phyloP scores from a whole-genome alignment of 2,113 vertebrate species.

The Lasiurus borealis region DNA sequence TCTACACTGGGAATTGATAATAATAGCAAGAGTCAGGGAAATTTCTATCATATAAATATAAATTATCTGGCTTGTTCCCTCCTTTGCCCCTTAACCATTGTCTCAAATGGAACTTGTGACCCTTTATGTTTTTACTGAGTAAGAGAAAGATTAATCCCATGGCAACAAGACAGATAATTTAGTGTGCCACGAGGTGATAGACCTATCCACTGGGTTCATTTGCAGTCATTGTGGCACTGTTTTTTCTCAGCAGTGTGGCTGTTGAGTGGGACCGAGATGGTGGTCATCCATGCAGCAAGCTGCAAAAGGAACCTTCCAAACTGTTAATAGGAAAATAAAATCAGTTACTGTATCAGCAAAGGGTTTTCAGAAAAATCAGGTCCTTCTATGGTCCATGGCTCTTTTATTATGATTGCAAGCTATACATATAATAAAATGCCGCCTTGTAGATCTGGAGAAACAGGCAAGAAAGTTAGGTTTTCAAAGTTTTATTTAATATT shows the following conservation, averaged over 20 bases:
- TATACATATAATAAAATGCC: conserved; percentile 58
- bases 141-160: conserved; percentile 73
- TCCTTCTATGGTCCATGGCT: conserved; percentile 66
- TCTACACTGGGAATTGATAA: conserved; percentile 62
- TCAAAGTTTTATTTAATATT: neutral
- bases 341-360: conserved; percentile 84
- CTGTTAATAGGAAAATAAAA: conserved; percentile 84
- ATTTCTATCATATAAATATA: conserved; percentile 48
- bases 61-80: conserved; percentile 68
- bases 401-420: conserved; percentile 67
- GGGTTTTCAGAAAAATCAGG: conserved; percentile 77
- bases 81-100: conserved; percentile 62
- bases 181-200: conserved; percentile 74
- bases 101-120: conserved; percentile 67
- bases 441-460: neutral
- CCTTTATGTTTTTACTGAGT: conserved; percentile 77
- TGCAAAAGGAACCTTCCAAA: conserved; percentile 81
- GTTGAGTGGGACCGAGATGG: conserved; percentile 70
- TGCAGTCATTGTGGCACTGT: conserved; percentile 67
- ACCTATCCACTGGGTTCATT: conserved; percentile 78
- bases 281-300: conserved; percentile 74
- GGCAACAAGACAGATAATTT: conserved; percentile 76
- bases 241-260: conserved; percentile 76
- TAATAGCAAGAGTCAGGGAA: conserved; percentile 69
- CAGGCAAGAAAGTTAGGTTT: conserved; percentile 19